Conservation (phyloP, 2,113 vertebrate species). For the Cottus gobio region DNA sequence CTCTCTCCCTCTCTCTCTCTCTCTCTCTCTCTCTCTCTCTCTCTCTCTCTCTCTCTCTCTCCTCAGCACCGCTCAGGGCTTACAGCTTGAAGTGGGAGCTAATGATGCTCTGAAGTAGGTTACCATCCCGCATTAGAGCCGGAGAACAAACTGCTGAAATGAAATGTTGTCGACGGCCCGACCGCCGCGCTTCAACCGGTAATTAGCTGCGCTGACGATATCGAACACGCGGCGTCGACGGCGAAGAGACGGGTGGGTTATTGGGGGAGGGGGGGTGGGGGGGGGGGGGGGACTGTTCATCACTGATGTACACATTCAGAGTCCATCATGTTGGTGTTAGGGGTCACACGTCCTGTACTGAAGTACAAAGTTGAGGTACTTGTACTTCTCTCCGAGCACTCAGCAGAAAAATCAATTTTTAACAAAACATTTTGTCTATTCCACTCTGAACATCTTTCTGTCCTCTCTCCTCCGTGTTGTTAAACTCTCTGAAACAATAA, state of each 20-base stretch:
- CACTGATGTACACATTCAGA: not conserved
- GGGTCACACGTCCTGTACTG: not conserved
- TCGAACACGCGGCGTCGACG: constrained; percentile 42
- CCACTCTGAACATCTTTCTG: not conserved
- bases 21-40: constrained; percentile 37
- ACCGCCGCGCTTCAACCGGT: constrained; percentile 55
- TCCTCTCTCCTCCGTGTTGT: not conserved
- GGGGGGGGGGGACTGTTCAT: too few relatives aligned
- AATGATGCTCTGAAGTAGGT: constrained; percentile 78
- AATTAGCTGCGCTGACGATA: constrained; percentile 67
- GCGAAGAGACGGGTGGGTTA: constrained; percentile 37
- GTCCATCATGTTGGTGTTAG: too few relatives aligned
- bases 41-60: constrained; percentile 38
- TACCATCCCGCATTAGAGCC: constrained; percentile 60
- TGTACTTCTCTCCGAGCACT: not conserved
- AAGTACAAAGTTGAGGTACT: not conserved
- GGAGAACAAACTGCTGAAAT: constrained; percentile 63
- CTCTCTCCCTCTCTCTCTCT: constrained; percentile 39
- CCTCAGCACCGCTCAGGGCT: constrained; percentile 47
- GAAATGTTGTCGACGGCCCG: constrained; percentile 59
- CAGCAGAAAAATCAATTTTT: not conserved
- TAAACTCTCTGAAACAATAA: constrained; percentile 2
- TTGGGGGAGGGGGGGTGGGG: too few relatives aligned
- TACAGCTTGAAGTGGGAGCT: constrained; percentile 66
- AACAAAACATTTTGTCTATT: constrained; percentile 2